Base-by-base conservation (phyloP, 2,888 invertebrate species). In the Eristalis intricaria region DNA sequence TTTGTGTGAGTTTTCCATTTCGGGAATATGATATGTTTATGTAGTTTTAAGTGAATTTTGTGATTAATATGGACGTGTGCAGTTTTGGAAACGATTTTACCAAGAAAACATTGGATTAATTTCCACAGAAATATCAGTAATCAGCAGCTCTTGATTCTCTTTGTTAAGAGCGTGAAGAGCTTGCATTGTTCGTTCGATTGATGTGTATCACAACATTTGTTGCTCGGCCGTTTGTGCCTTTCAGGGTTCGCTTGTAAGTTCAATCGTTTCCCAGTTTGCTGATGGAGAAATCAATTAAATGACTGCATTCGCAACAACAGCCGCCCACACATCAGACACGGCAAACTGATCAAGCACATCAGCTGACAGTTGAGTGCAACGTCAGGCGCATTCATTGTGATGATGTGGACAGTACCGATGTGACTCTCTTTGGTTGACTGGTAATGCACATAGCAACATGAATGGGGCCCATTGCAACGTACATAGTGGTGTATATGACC, bases 341-440 rank as follows among this genome's bases (percentile, higher is more conserved):
- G 38, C 43, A 74, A 66, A 19, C 35, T 19, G 43, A 65, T 81
- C 69, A 40, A 70, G 64, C 77, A 65, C 60, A 76, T 83, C 66
- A 84, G 63, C 56, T 84, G 83, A 79, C 74, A 74, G 70, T 35
- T 66, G 68, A n/a, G 43, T 82, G 63, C 81, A 75, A 64, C 56
- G 75, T 65, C 73, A 66, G 60, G 74, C 26, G 50, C 65, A 15
- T 40, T 60, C 75, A 56, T 35, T 78, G 32, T 87, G 86, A 66
- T 87, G 86, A 87, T 87, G 87, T 87, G 87, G 87, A 87, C 76
- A 84, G 79, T 73, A 71, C 66, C 56, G n/a, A 71, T 58, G 71
- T 58, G 66, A 71, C 65, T 58, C 71, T 74, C 66, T 68, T 61
- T 58, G 64, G 22, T 65, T 50, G 64, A 35, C 26, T 65, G 69